Evolutionary conservation across 1,140 invertebrate genomes (phyloP), one percentile per base, ranked within the genome.

Genomic region (Calliphora vicina): DNA sequence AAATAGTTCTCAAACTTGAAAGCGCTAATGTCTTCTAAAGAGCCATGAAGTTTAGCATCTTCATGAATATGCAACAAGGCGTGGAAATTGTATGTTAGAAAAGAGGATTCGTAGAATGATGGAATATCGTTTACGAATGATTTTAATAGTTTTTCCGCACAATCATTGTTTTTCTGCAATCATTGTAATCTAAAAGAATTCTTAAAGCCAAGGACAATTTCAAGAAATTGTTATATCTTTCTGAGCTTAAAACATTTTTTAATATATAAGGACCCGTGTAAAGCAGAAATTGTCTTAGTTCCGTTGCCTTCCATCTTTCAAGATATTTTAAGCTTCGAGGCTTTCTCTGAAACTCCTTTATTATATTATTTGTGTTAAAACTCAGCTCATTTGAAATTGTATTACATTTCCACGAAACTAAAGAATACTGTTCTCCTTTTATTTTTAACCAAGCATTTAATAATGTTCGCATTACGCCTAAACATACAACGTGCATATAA

Each of bases 271-370:
- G 84, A 17, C 84, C 85, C 25, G 85, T 84, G 29, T 84, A 85
- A 26, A 85, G 57, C n/a, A 85, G 23, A 43, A 85, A 85, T 45
- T 84, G 85, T 50, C 84, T 84, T 9, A 84, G 83, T 80, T 85
- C 85, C 61, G 82, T 85, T 80, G 85, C 84, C 73, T 85, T 85
- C 82, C 82, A 86, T 80, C 85, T 85, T 23, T 84, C 84, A 57
- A 84, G 50, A 2, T 85, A 74, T 81, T 84, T 84, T 35, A 85
- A 83, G 23, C 74, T 83, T 85, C 83, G 83, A 45, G 83, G 84
- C 72, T 85, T 84, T 78, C 83, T 84, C 67, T 83, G 27, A 82
- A 84, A 84, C 43, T 84, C 81, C 42, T 73, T 84, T 13, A 81
- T 42, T 72, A 84, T 80, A 81, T 81, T 76, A 35, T 83, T 84